Evolutionary conservation across 2,797 vertebrate genomes (phyloP), one percentile per base, ranked within the genome.

Genomic region (Gallirallus australis): DNA sequence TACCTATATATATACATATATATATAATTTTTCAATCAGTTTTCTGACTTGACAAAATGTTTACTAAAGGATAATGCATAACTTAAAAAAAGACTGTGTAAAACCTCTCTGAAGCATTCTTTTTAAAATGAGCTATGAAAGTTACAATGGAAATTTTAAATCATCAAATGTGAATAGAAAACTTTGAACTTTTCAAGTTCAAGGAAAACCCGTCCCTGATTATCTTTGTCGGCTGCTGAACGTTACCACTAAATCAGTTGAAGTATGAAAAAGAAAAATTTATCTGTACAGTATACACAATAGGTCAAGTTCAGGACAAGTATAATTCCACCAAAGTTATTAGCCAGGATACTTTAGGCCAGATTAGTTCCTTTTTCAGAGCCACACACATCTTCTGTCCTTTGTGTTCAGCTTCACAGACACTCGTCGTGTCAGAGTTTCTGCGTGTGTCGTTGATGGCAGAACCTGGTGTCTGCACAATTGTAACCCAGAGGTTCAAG

Each of bases 1-100:
- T 60, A 13, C 50, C 1, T 50, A 0, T 48, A 18, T 37, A 0
- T 40, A 1, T 20, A 0, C 45, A 18, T 42, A 37, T 37, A 37
- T 37, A 37, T 10, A 0, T 37, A 1, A 17, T 42, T 24, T 83
- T 77, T 50, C 15, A 24, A 18, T 79, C 10, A 11, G 1, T 73
- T 90, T 76, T 40, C 45, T 92, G 42, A 70, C 73, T 66, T 76
- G 42, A 63, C 59, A 80, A 47, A 60, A 70, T 42, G 16, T 70
- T 88, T 92, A 27, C 33, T 40, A 48, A 89, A 73, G 23, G 23
- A 21, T 12, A 78, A 15, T 25, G 11, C 9, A 16, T 35, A 60
- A 40, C 37, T 70, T 25, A 18, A 47, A 33, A 53, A 48, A 50
- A 8, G 7, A 37, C 28, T 35, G 23, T 25, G 28, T 66, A 61